Base-by-base conservation (phyloP, 1,140 invertebrate species). In the Zaprionus africanus region DNA sequence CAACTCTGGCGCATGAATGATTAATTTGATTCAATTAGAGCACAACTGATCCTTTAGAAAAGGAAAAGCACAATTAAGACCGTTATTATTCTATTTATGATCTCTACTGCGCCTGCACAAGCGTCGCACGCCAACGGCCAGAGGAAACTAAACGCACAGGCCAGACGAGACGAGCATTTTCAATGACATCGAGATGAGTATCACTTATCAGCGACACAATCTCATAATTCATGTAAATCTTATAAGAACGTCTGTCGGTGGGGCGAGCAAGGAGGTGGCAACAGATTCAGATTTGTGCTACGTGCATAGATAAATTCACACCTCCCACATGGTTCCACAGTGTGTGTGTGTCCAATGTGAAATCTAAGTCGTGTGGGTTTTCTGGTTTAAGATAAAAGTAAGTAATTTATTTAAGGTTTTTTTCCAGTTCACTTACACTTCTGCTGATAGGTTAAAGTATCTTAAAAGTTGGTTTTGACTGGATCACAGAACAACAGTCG, bases 191-290 rank as follows among this genome's bases (percentile, higher is more conserved):
- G 54, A 74, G 53, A 77, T 80, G 65, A 38, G 31, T 46, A 65
- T 26, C 28, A 58, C 65, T 78, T 86, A 87, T 86, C 72, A 59
- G 56, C 51, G 46, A 78, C 70, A 38, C 70, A 38, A 69, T 57
- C 61, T 80, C 78, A 75, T 83, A 87, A 80, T 75, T 83, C 78
- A 88, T 67, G 36, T 65, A 83, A 88, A 80, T 86, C 84, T 72
- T 72, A 67, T 86, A 65, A 76, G 53, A 54, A 49, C 58, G 57
- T 49, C 41, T 57, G 69, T 65, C 65, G 71, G 64, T 76, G 82
- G 51, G 70, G 26, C 5, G 63, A 72, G 61, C 17, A 43, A 43
- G 13, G 9, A 34, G 9, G 9, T 11, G n/a, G 51, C 72, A 67
- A 17, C 58, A 74, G 67, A 73, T 79, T 22, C 58, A 74, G 70